Evolutionary conservation across 2,797 vertebrate species (phyloP).

Genomic region (Eurystomus glaucurus): DNA sequence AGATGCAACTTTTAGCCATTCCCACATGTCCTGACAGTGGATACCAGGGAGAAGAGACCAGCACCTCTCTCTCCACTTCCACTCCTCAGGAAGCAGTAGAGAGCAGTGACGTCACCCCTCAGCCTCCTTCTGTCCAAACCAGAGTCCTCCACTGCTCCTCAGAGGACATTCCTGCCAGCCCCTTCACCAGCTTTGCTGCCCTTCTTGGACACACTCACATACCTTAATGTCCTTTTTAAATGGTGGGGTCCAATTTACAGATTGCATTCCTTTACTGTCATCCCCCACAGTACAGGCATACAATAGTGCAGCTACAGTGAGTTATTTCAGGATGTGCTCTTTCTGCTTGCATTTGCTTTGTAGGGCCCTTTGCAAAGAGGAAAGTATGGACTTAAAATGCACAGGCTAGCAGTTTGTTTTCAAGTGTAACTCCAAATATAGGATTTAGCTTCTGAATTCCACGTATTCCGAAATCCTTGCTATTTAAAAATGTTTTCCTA

Average conservation of each 20-base stretch:
- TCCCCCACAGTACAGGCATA: too few species aligned
- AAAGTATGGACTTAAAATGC: background rate
- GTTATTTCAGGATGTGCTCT: background rate
- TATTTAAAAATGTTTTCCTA: background rate
- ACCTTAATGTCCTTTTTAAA: background rate
- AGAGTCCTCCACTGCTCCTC: too few species aligned
- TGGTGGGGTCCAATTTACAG: fast-evolving
- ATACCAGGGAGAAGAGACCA: too few species aligned
- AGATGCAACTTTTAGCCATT: too few species aligned
- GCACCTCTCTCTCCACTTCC: too few species aligned
- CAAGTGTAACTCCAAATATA: background rate
- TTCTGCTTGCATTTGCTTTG: background rate
- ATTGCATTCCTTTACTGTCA: background rate
- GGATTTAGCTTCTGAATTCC: background rate
- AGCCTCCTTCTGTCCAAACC: too few species aligned
- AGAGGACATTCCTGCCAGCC: too few species aligned
- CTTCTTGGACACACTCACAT: too few species aligned
- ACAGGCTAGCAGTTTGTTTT: background rate
- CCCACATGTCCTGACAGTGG: too few species aligned
- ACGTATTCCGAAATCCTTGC: background rate
- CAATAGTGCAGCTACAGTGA: background rate
- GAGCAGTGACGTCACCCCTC: too few species aligned
- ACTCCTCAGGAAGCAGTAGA: too few species aligned
- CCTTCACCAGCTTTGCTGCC: too few species aligned
- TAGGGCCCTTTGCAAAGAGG: background rate